Evolutionary conservation across 2,113 vertebrate genomes (phyloP).

Genomic region (Crotalus helleri): DNA sequence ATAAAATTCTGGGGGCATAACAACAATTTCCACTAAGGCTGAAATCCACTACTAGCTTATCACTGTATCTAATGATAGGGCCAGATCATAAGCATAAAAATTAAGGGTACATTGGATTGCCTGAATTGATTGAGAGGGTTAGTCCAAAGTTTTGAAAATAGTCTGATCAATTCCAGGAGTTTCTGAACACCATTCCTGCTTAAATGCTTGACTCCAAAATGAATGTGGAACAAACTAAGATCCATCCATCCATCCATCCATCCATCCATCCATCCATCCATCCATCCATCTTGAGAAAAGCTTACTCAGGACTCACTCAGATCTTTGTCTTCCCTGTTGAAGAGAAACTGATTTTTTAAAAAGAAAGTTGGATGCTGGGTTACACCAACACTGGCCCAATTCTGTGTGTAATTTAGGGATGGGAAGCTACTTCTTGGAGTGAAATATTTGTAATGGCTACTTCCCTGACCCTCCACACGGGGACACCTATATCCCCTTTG

Average conservation of each 20-base stretch:
- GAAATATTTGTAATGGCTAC: constrained; percentile 23
- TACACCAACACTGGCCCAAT: constrained; percentile 38
- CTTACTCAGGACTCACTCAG: background rate
- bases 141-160: background rate
- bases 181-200: background rate
- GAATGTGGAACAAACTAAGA: background rate
- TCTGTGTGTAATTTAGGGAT: constrained; percentile 48
- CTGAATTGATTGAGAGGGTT: background rate
- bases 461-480: background rate
- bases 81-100: background rate
- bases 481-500: background rate
- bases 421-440: constrained; percentile 40
- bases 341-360: background rate
- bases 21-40: background rate
- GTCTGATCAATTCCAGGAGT: background rate
- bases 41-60: background rate
- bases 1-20: background rate
- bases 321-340: background rate
- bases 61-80: background rate
- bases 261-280: background rate
- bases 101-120: background rate
- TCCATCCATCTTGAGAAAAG: background rate
- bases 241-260: background rate
- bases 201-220: background rate
- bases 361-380: background rate